Conservation (phyloP, 2,797 vertebrate genomes). For the Cetoscarus ocellatus region DNA sequence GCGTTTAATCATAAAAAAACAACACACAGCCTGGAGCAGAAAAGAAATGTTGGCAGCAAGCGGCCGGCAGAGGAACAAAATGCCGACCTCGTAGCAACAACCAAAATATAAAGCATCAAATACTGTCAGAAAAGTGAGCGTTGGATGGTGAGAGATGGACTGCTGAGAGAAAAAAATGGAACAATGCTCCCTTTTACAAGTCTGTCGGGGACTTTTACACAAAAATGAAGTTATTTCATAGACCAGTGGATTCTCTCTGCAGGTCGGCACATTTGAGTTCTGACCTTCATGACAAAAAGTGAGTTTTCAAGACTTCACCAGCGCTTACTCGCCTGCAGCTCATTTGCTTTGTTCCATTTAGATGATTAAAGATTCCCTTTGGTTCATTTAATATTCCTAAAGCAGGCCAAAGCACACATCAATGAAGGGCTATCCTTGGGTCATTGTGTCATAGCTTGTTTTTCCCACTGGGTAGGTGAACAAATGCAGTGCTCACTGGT, state of each 20-base stretch:
- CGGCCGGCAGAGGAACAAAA: constrained; percentile 45
- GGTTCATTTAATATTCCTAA: too few species aligned
- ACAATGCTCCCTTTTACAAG: not conserved
- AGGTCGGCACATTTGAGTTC: constrained; percentile 1
- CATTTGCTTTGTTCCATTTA: too few species aligned
- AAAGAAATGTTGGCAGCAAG: constrained; percentile 39
- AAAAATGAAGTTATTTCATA: constrained; percentile 6
- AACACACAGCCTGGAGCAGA: constrained; percentile 29
- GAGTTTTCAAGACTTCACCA: not conserved
- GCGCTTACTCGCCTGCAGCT: too few species aligned
- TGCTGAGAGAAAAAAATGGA: not conserved
- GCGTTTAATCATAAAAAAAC: constrained; percentile 33
- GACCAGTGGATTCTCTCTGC: constrained; percentile 4
- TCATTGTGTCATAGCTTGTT: too few species aligned
- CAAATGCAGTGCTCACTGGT: too few species aligned
- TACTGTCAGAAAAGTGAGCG: not conserved
- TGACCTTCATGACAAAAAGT: constrained; percentile 4
- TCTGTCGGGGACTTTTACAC: not conserved
- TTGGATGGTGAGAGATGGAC: constrained; percentile 1
- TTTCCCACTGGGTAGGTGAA: too few species aligned
- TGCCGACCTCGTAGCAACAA: constrained; percentile 29
- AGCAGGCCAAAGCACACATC: too few species aligned
- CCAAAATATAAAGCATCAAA: constrained; percentile 21
- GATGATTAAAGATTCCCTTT: too few species aligned
- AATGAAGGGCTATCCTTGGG: too few species aligned